phyloP scores from a whole-genome alignment of 2,113 vertebrate genomes.

The Tychaedon coryphoeus region DNA sequence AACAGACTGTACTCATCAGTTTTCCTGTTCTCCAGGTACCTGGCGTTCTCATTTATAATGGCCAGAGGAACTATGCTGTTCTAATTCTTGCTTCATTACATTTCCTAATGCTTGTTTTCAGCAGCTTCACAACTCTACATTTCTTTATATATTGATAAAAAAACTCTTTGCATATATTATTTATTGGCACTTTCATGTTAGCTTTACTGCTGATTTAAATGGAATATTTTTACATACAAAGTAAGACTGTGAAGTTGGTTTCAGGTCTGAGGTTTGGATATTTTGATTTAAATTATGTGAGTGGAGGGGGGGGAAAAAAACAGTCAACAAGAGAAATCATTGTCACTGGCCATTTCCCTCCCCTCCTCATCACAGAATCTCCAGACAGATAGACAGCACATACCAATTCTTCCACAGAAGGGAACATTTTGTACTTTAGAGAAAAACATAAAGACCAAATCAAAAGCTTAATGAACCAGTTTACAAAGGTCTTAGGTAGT shows the following conservation, averaged over 20 bases:
- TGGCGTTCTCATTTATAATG: constrained; percentile 86
- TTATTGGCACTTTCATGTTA: constrained; percentile 78
- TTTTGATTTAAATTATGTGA: constrained; percentile 36
- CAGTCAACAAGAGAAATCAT: background rate
- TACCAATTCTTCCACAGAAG: background rate
- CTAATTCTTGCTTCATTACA: constrained; percentile 84
- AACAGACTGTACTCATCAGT: constrained; percentile 84
- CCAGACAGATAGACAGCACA: background rate
- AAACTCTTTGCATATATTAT: constrained; percentile 80
- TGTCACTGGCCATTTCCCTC: background rate
- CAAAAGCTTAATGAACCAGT: constrained; percentile 50
- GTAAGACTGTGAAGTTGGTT: constrained; percentile 64
- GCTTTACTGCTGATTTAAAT: constrained; percentile 75
- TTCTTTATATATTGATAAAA: constrained; percentile 80
- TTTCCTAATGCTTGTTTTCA: constrained; percentile 79
- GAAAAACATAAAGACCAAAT: constrained; percentile 49
- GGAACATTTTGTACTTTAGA: constrained; percentile 25
- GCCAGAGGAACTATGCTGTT: constrained; percentile 82
- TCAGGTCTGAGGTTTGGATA: constrained; percentile 66
- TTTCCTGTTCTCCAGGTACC: constrained; percentile 83
- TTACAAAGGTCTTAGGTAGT: background rate
- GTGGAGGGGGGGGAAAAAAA: background rate
- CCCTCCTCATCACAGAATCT: background rate
- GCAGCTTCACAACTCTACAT: constrained; percentile 74
- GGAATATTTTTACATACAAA: constrained; percentile 79